Conservation (phyloP, 2,113 vertebrate genomes). For the Enhydra lutris region DNA sequence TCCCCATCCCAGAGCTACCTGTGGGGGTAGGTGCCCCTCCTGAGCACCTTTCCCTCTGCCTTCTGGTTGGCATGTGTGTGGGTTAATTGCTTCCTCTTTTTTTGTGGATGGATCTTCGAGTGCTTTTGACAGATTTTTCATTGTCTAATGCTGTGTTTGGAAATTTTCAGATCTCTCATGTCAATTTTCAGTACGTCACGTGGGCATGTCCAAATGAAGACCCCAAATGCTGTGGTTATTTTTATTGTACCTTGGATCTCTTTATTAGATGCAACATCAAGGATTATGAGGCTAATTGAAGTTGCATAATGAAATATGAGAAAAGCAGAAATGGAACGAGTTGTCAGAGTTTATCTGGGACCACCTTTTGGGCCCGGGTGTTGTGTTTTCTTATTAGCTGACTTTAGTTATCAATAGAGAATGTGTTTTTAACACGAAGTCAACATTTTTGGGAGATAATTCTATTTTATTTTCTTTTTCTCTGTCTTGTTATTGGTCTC, state of each 20-base stretch:
- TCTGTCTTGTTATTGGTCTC: background rate
- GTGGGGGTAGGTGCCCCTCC: background rate
- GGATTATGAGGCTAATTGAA: background rate
- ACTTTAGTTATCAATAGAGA: background rate
- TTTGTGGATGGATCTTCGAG: too few species aligned
- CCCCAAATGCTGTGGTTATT: background rate
- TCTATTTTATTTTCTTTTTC: background rate
- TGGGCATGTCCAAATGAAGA: background rate
- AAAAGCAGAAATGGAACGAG: background rate
- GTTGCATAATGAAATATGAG: background rate
- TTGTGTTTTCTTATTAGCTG: background rate
- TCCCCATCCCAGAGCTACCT: too few species aligned
- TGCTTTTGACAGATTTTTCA: background rate
- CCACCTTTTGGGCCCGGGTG: background rate
- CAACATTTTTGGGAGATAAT: background rate
- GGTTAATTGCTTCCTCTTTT: background rate
- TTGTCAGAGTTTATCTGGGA: background rate
- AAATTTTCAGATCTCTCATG: background rate
- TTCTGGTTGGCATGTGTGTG: background rate
- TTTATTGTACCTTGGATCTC: background rate
- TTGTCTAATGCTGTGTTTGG: background rate
- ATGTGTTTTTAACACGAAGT: background rate
- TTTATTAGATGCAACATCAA: background rate
- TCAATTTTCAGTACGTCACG: background rate
- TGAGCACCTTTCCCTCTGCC: background rate